phyloP scores from a whole-genome alignment of 1,140 invertebrate species.

The Drosophila nikananu region DNA sequence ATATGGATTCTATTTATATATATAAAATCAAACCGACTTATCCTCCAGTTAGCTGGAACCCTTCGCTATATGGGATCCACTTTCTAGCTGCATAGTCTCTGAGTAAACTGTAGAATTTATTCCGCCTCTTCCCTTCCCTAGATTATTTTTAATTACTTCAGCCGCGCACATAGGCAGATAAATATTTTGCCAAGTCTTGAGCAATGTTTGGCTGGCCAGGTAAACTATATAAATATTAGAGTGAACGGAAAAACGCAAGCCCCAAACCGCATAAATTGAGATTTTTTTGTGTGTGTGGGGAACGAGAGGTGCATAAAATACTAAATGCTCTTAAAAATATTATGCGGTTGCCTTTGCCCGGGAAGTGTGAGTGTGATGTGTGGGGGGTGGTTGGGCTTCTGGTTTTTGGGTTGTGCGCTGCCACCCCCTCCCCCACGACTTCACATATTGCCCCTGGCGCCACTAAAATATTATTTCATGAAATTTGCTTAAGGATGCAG shows the following conservation, averaged over 20 bases:
- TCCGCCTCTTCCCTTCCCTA: not conserved
- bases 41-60: not conserved
- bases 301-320: conserved; percentile 69
- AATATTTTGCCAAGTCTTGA: conserved; percentile 75
- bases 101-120: not conserved
- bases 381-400: conserved; percentile 15
- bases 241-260: conserved; percentile 25
- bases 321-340: conserved; percentile 73
- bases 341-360: conserved; percentile 35
- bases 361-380: conserved; percentile 26
- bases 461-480: conserved; percentile 83
- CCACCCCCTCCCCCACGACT: conserved; percentile 41
- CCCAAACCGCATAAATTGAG: conserved; percentile 60
- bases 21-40: not conserved
- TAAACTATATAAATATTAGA: conserved; percentile 31
- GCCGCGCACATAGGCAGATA: conserved; percentile 21
- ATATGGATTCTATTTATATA: too few species aligned
- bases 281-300: conserved; percentile 24
- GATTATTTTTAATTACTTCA: conserved; percentile 57
- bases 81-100: not conserved
- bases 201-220: conserved; percentile 42
- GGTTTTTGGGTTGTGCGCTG: conserved; percentile 46
- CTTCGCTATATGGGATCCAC: not conserved
- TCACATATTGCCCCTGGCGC: conserved; percentile 77
- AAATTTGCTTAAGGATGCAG: conserved; percentile 82